Evolutionary conservation across 2,888 invertebrate genomes (phyloP).

Genomic region (Nephrotoma guestfalica): DNA sequence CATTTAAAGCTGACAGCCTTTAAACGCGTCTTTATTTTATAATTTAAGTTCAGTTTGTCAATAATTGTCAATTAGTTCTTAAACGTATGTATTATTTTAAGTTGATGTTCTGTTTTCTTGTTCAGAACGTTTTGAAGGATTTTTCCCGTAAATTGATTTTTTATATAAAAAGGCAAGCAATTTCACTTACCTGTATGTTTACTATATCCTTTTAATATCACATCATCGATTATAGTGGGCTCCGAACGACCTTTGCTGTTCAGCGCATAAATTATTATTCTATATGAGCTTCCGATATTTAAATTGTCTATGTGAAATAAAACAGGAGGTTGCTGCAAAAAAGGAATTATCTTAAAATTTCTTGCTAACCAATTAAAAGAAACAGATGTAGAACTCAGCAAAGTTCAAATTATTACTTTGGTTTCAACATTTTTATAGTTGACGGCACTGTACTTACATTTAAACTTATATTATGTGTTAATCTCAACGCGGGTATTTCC

Average conservation of each 20-base stretch:
- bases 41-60: too few species aligned
- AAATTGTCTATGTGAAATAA: constrained; percentile 35
- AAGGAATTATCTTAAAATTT: background rate
- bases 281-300: constrained; percentile 60
- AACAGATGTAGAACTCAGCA: background rate
- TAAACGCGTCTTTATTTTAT: too few species aligned
- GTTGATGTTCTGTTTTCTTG: too few species aligned
- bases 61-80: too few species aligned
- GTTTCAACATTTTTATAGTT: background rate
- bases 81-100: too few species aligned
- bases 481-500: constrained; percentile 49
- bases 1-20: too few species aligned
- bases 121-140: background rate
- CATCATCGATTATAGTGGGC: constrained; percentile 66
- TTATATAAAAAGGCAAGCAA: constrained; percentile 7
- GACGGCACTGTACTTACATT: constrained; percentile 20
- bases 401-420: background rate
- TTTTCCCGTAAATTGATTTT: constrained; percentile 11
- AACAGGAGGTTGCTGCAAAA: constrained; percentile 27
- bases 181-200: constrained; percentile 61
- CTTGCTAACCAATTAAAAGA: background rate
- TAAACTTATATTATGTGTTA: constrained; percentile 30
- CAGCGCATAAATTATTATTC: constrained; percentile 68
- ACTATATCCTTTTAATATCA: constrained; percentile 72
- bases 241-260: constrained; percentile 82